Evolutionary conservation across 2,888 invertebrate species (phyloP).

Genomic region (Macrosiphum euphorbiae): DNA sequence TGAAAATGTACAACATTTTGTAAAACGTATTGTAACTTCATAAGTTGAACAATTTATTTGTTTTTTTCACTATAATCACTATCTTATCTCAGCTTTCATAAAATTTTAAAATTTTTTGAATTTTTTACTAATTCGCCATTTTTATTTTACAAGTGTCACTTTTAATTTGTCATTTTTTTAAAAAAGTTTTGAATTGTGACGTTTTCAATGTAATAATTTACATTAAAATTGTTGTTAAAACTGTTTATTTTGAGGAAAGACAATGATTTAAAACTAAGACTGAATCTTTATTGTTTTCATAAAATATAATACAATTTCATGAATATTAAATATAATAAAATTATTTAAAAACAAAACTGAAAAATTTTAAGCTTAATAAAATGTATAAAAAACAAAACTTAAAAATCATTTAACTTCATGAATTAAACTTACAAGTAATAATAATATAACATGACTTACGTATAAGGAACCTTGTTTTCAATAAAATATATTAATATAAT

Average conservation of each 20-base stretch:
- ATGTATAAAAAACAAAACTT: constrained; percentile 29
- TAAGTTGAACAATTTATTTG: constrained; percentile 25
- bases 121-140: constrained; percentile 46
- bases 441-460: constrained; percentile 12
- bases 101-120: constrained; percentile 21
- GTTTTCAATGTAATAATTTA: constrained; percentile 39
- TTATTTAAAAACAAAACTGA: not conserved
- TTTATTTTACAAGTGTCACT: constrained; percentile 46
- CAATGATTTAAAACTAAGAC: constrained; percentile 24
- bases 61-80: constrained; percentile 24
- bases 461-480: constrained; percentile 49
- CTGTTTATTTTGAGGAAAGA: constrained; percentile 42
- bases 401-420: constrained; percentile 25
- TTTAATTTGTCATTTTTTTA: constrained; percentile 39
- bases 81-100: not conserved
- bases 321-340: constrained; percentile 19
- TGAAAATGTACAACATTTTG: constrained; percentile 41
- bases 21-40: constrained; percentile 36
- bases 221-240: constrained; percentile 16
- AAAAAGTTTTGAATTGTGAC: constrained; percentile 33
- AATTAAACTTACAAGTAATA: constrained; percentile 35
- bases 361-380: too few relatives aligned
- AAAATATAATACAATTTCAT: constrained; percentile 35
- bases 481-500: not conserved
- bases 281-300: constrained; percentile 41